Conservation (phyloP, 2,888 invertebrate genomes). For the Pachymerium ferrugineum region DNA sequence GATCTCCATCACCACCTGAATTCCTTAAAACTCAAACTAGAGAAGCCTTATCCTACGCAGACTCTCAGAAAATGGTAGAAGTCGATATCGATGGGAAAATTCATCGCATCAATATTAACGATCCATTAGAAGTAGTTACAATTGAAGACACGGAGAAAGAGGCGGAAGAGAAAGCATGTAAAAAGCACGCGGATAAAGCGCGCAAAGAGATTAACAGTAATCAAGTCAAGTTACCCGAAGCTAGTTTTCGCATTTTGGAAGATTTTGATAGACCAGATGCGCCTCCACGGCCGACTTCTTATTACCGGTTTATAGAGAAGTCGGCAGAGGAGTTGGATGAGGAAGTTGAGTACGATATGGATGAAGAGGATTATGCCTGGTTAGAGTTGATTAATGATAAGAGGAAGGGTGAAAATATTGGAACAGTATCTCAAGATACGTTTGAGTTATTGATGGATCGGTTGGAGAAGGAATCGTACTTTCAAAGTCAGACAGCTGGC, state of each 20-base stretch:
- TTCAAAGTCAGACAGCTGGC: slow-evolving; percentile 60
- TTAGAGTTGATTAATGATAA: slow-evolving; percentile 79
- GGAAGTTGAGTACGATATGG: slow-evolving; percentile 90
- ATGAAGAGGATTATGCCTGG: slow-evolving; percentile 97
- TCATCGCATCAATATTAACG: slow-evolving; percentile 56
- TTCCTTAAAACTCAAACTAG: slow-evolving; percentile 47
- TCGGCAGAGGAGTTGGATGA: slow-evolving; percentile 91
- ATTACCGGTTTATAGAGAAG: slow-evolving; percentile 86
- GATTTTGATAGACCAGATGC: slow-evolving; percentile 77
- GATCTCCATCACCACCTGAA: slow-evolving; percentile 47
- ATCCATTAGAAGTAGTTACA: slow-evolving; percentile 49
- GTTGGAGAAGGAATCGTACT: slow-evolving; percentile 94
- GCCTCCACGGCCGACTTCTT: slow-evolving; percentile 76
- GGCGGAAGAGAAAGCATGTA: neutral
- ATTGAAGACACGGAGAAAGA: slow-evolving; percentile 33
- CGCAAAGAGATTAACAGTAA: slow-evolving; percentile 38
- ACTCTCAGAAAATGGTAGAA: slow-evolving; percentile 77
- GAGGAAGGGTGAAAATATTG: slow-evolving; percentile 61
- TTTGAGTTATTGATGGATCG: slow-evolving; percentile 96
- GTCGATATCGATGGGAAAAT: slow-evolving; percentile 78
- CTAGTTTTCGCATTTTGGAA: slow-evolving; percentile 63
- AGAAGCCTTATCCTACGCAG: slow-evolving; percentile 73
- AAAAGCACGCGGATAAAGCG: slow-evolving; percentile 38
- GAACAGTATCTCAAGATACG: slow-evolving; percentile 75
- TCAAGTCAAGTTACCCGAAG: slow-evolving; percentile 59